These are phyloP conservation scores for roundworm (Caenorhabditis elegans) DNA, from an alignment of 1,140 invertebrate species.

Conservation along the genomic window WBcel235 BX284605.5:5753001-5753500, in stretches of 20 bases:
- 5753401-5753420: constrained; percentile 34
- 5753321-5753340: constrained; percentile 55
- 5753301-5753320: constrained; percentile 45
- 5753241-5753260: constrained; percentile 62
- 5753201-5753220: constrained; percentile 19
- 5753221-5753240: constrained; percentile 56
- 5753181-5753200: constrained; percentile 59
- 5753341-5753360: constrained; percentile 57
- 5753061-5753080: constrained; percentile 66
- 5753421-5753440: constrained; percentile 65
- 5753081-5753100: constrained; percentile 64
- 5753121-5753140: constrained; percentile 62
- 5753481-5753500: neutral
- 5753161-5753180: constrained; percentile 58
- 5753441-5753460: constrained; percentile 59
- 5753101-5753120: constrained; percentile 65
- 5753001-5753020: constrained; percentile 64
- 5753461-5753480: constrained; percentile 43
- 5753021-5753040: constrained; percentile 44
- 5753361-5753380: constrained; percentile 56
- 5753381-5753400: neutral
- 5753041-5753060: constrained; percentile 48
- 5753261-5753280: constrained; percentile 63
- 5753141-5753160: constrained; percentile 50
- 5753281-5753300: constrained; percentile 59